Evolutionary conservation across 1,140 invertebrate genomes (phyloP).

Genomic region (Drosophila micromelanica): DNA sequence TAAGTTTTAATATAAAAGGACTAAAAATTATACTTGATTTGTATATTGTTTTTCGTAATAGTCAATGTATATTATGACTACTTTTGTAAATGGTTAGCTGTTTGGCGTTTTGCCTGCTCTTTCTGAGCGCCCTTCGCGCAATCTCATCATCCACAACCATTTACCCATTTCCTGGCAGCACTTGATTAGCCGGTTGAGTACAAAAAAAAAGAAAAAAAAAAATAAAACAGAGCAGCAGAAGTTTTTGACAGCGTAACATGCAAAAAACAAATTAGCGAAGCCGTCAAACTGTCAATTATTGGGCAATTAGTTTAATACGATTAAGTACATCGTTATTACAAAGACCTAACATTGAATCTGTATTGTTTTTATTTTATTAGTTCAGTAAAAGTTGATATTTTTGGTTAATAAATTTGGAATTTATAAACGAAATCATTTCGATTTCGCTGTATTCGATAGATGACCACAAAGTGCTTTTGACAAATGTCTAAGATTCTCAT

Average conservation of each 20-base stretch:
- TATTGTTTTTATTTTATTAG: background rate
- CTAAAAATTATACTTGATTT: background rate
- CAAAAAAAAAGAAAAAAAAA: background rate
- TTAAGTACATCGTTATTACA: slow-evolving; percentile 55
- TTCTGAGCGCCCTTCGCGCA: slow-evolving; percentile 35
- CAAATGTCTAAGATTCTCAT: too few species aligned
- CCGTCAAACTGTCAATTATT: slow-evolving; percentile 79
- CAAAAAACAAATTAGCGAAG: slow-evolving; percentile 79
- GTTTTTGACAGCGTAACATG: slow-evolving; percentile 76
- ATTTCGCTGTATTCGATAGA: too few species aligned
- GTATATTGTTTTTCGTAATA: slow-evolving; percentile 1
- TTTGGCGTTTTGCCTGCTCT: slow-evolving; percentile 28
- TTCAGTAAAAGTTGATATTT: background rate
- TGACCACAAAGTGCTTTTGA: too few species aligned
- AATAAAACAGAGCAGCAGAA: slow-evolving; percentile 33
- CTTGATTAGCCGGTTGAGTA: slow-evolving; percentile 30
- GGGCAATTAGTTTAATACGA: slow-evolving; percentile 68
- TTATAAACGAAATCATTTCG: too few species aligned
- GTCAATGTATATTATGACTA: slow-evolving; percentile 21
- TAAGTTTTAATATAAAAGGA: too few species aligned
- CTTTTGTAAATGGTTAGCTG: slow-evolving; percentile 20
- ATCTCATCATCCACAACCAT: slow-evolving; percentile 2
- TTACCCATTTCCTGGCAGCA: slow-evolving; percentile 22
- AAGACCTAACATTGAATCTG: background rate
- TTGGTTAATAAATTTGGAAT: too few species aligned